Base-by-base conservation (phyloP, 2,888 invertebrate species). In the Hemaris fuciformis region DNA sequence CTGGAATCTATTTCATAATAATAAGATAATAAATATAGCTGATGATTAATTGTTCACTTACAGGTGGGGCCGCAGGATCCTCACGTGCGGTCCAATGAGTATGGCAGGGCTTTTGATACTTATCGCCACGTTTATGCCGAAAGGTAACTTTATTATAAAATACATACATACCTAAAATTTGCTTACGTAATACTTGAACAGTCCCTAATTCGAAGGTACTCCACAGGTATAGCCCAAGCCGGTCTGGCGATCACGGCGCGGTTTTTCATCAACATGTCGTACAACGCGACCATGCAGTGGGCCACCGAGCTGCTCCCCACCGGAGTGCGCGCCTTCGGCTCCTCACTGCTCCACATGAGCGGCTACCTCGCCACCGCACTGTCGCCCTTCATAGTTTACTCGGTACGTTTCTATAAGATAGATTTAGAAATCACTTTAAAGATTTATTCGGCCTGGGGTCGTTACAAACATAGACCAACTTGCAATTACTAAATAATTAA, bases 191-290 rank as follows among this genome's bases (percentile, higher is more conserved):
- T n/a, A n/a, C n/a, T n/a, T n/a, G n/a, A n/a, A n/a, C n/a, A n/a
- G n/a, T n/a, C n/a, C n/a, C n/a, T n/a, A 15, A 31, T 15, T 3
- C 4, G n/a, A 53, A 53, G 1, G 10, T 43, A 13, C 13, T 38
- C n/a, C 2, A 1, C 76, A 90, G 89, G 89, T 15, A 65, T 85
- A 0, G 84, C 84, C 2, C 88, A 85, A 68, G 89, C 89, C 13
- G 66, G 81, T 0, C 71, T 91, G 62, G 89, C 89, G 3, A 88
- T 89, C 65, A 80, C 87, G 76, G 85, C 91, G 10, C 83, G 91
- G 41, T 91, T 92, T 77, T 83, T 78, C 76, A 86, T 90, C 73
- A 92, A 91, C 81, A 91, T 92, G 91, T 74, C 89, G 58, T 91
- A 87, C 82, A 91, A 87, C 77, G 81, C 89, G 2, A 83, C 81